Conservation (phyloP, 2,888 invertebrate species). For the Hydraecia micacea region DNA sequence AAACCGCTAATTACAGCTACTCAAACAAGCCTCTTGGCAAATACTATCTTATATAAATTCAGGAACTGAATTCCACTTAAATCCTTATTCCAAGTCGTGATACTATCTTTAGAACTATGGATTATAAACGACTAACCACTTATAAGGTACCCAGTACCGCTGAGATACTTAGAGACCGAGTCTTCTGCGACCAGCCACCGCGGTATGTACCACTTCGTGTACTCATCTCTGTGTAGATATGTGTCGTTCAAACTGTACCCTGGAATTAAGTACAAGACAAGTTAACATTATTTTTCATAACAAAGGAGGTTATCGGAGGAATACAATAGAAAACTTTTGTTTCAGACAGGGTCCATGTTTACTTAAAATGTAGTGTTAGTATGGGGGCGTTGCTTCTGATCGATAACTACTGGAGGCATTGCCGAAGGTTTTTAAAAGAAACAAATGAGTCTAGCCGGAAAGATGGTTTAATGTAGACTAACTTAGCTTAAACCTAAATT, state of each 20-base stretch:
- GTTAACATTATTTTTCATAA: background rate
- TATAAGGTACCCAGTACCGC: conserved; percentile 92
- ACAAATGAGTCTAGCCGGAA: no score
- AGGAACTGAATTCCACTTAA: background rate
- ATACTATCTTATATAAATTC: no score
- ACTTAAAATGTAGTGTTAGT: no score
- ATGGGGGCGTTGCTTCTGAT: no score
- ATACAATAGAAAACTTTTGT: background rate
- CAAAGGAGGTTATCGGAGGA: no score
- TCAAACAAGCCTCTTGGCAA: no score
- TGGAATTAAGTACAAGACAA: conserved; percentile 59
- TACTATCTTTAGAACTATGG: background rate
- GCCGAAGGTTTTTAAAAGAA: no score
- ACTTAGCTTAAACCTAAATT: no score
- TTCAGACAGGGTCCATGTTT: background rate
- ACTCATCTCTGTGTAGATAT: conserved; percentile 90
- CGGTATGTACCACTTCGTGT: conserved; percentile 92
- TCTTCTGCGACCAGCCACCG: conserved; percentile 88
- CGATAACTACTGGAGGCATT: no score
- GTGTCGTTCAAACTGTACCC: conserved; percentile 83
- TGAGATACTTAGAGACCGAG: conserved; percentile 92
- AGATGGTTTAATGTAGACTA: no score
- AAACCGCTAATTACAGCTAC: no score
- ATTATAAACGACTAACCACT: conserved; percentile 72
- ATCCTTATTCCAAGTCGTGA: background rate